A percentile compares a stretch with the other conserved stretches of the same genome.
Evolutionary conservation across 1,140 invertebrate species (phyloP).

Genomic region (Teleopsis dalmanni): DNA sequence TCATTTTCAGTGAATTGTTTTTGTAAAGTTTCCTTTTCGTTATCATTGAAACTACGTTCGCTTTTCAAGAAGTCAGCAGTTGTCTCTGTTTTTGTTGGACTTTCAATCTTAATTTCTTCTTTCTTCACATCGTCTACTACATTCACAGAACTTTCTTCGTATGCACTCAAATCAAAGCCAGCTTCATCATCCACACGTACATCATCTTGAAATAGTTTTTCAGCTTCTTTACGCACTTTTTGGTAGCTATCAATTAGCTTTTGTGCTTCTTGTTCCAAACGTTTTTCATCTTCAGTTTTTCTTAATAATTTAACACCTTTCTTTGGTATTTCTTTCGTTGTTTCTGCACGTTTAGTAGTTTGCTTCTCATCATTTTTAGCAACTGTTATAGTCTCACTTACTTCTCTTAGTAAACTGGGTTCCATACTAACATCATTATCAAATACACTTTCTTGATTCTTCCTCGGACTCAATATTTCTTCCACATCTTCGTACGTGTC

Average conservation of each 20-base stretch:
- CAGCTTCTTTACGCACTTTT: conserved; percentile 38
- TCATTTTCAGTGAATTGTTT: not conserved
- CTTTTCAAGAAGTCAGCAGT: not conserved
- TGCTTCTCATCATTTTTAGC: conserved; percentile 34
- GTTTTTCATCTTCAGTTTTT: conserved; percentile 36
- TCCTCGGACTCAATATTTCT: conserved; percentile 17
- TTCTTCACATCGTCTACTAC: not conserved
- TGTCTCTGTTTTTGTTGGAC: not conserved
- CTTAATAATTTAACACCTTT: conserved; percentile 16
- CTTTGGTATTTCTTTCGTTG: conserved; percentile 3
- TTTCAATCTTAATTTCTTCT: not conserved
- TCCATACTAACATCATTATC: conserved; percentile 9
- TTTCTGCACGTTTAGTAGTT: conserved; percentile 9
- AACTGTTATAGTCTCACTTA: conserved; percentile 29
- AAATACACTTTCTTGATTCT: not conserved
- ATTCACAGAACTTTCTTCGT: not conserved
- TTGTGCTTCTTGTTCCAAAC: conserved; percentile 35
- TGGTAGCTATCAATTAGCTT: conserved; percentile 40
- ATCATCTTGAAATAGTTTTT: conserved; percentile 24
- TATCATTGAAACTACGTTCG: not conserved
- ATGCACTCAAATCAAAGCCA: conserved; percentile 34
- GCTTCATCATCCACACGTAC: conserved; percentile 20
- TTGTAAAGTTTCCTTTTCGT: not conserved
- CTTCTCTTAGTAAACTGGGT: conserved; percentile 22
- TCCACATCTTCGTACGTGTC: conserved; percentile 29